Evolutionary conservation across 2,113 vertebrate genomes (phyloP).

Genomic region (Clinocottus analis): DNA sequence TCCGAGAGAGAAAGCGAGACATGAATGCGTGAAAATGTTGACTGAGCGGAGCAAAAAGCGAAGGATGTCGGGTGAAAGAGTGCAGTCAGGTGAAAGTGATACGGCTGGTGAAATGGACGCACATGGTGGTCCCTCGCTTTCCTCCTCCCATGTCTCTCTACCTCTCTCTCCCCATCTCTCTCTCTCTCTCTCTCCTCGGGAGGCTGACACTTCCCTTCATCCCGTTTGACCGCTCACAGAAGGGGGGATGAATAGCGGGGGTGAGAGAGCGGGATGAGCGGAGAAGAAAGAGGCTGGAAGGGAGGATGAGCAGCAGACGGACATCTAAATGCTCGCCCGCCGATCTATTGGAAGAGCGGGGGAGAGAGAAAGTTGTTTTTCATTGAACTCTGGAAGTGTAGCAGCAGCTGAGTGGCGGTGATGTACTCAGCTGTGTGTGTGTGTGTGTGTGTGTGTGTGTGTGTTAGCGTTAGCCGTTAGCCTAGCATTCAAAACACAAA

Average conservation of each 20-base stretch:
- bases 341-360: slow-evolving; percentile 57
- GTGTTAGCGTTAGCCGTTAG: too few relatives aligned
- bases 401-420: too few relatives aligned
- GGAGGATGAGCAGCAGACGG: slow-evolving; percentile 63
- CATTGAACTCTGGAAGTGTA: too few relatives aligned
- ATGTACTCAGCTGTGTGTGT: too few relatives aligned
- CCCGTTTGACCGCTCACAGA: slow-evolving; percentile 69
- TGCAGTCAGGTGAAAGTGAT: slow-evolving; percentile 81
- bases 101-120: slow-evolving; percentile 58
- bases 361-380: too few relatives aligned
- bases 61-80: slow-evolving; percentile 70
- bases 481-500: too few relatives aligned
- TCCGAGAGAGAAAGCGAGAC: slow-evolving; percentile 51
- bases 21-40: slow-evolving; percentile 59
- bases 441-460: too few relatives aligned
- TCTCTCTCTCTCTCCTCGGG: slow-evolving; percentile 60
- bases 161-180: slow-evolving; percentile 52
- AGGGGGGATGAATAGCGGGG: slow-evolving; percentile 69
- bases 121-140: slow-evolving; percentile 73
- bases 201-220: slow-evolving; percentile 79
- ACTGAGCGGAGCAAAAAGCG: slow-evolving; percentile 57
- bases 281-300: slow-evolving; percentile 46
- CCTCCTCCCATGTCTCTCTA: slow-evolving; percentile 35
- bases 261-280: slow-evolving; percentile 44
- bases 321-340: slow-evolving; percentile 73